Evolutionary conservation across 2,888 invertebrate species (phyloP).

Genomic region (Hemithea aestivaria): DNA sequence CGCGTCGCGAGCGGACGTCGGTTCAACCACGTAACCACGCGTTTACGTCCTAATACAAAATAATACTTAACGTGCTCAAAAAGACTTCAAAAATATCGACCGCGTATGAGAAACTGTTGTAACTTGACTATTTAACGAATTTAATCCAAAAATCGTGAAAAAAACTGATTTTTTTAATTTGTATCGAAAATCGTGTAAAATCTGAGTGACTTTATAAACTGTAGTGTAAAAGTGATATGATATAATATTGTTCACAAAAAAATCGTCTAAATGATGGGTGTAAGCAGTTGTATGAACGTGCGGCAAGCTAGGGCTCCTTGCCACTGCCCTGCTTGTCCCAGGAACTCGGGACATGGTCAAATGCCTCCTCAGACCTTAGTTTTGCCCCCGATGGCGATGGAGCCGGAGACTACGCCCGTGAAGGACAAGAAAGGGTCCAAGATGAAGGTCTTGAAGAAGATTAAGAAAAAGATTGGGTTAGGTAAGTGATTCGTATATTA

Average conservation of each 20-base stretch:
- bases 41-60: no score
- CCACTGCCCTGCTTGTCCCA: conserved; percentile 75
- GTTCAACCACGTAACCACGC: no score
- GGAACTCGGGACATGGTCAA: conserved; percentile 58
- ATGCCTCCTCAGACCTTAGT: conserved; percentile 70
- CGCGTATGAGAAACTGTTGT: conserved; percentile 11
- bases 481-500: conserved; percentile 77
- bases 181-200: conserved; percentile 2
- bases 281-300: conserved; percentile 79
- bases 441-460: conserved; percentile 94
- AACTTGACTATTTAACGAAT: neutral
- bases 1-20: conserved; percentile 61
- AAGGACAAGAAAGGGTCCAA: conserved; percentile 79
- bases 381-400: conserved; percentile 70
- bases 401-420: conserved; percentile 66
- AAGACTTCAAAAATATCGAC: no score
- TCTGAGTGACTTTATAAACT: conserved; percentile 8
- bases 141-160: no score
- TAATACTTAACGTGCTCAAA: no score
- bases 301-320: conserved; percentile 76
- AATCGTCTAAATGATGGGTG: conserved; percentile 68
- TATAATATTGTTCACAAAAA: conserved; percentile 29
- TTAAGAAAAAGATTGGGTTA: conserved; percentile 91
- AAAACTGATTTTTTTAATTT: neutral
- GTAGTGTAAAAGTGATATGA: conserved; percentile 29